phyloP scores from a whole-genome alignment of 1,140 invertebrate genomes.

The Saccostrea cuccullata region DNA sequence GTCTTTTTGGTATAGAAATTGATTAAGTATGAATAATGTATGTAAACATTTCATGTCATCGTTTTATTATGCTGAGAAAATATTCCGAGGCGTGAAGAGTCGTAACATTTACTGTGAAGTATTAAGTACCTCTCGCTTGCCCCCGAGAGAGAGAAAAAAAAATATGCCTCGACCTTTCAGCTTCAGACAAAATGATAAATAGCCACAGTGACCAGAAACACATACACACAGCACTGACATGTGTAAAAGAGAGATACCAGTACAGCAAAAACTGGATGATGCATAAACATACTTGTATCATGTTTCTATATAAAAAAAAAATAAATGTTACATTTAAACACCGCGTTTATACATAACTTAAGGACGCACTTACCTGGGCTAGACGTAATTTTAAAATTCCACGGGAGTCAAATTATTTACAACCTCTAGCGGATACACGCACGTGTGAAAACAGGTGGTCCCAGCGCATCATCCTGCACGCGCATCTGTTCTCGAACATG shows the following conservation, averaged over 20 bases:
- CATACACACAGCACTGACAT: background rate
- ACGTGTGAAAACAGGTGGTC: conserved; percentile 28
- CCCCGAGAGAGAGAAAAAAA: background rate
- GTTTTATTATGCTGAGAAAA: background rate
- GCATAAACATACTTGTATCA: background rate
- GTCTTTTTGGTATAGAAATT: background rate
- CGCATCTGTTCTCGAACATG: conserved; percentile 26
- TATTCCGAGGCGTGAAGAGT: background rate
- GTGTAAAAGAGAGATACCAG: background rate
- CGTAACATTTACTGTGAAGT: background rate
- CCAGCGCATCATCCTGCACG: conserved; percentile 8
- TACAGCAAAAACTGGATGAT: background rate
- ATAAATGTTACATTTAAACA: background rate
- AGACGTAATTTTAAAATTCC: background rate
- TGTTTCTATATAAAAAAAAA: background rate
- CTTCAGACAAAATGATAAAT: background rate
- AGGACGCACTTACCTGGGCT: conserved; percentile 4
- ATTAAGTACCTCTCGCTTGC: no score
- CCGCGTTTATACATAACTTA: background rate
- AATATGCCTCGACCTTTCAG: background rate
- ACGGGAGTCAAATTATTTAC: background rate
- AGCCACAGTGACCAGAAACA: background rate
- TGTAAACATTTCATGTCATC: background rate
- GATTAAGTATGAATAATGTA: background rate
- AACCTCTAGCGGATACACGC: background rate